phyloP scores from a whole-genome alignment of 2,888 invertebrate genomes.

The Pollenia griseotomentosa region DNA sequence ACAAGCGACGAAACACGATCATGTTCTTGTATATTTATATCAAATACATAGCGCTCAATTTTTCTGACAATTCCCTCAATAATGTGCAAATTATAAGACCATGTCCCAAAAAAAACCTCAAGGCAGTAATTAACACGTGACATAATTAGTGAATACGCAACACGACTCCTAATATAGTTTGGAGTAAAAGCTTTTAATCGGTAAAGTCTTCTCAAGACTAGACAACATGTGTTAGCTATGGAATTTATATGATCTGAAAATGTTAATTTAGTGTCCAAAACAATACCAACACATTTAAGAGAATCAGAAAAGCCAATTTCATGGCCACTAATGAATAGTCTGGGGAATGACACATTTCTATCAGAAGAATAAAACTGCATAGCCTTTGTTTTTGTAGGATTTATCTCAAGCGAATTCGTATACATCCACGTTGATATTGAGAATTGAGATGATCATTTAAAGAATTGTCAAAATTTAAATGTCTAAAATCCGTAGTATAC shows the following conservation, averaged over 20 bases:
- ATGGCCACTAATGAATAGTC: neutral
- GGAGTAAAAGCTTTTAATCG: constrained; percentile 9
- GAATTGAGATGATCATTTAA: neutral
- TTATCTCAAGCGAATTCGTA: constrained; percentile 3
- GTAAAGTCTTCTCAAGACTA: neutral
- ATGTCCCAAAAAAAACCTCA: no score
- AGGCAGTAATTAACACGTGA: no score
- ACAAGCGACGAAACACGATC: no score
- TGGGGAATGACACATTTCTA: no score
- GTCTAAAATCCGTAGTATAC: no score
- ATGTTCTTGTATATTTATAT: no score
- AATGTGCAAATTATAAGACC: no score
- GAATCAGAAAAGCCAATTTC: no score
- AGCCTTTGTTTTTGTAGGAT: neutral
- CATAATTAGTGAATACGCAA: neutral
- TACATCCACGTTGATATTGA: neutral
- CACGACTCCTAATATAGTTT: neutral
- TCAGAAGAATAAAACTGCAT: neutral
- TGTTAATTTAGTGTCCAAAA: neutral
- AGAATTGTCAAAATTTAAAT: no score
- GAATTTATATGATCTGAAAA: constrained; percentile 5
- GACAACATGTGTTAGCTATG: neutral
- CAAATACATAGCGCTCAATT: no score
- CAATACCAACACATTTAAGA: constrained; percentile 15
- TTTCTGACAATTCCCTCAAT: no score